These are phyloP conservation scores for Tinea pellionella DNA, from an alignment of 2,888 invertebrate species.

Conservation along the genomic window DNA sequence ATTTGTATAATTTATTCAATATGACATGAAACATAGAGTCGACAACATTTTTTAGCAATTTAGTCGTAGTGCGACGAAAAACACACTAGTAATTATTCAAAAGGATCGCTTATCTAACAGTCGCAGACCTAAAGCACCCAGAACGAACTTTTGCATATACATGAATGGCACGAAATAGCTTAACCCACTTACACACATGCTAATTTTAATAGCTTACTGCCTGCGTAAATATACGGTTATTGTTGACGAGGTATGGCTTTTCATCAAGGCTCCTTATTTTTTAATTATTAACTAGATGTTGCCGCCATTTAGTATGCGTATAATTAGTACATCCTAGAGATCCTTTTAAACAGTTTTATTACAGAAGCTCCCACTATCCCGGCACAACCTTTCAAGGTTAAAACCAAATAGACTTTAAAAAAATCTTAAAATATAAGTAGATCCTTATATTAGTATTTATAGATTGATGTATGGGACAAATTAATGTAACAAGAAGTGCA, in stretches of 20 bases:
- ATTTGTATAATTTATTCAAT: neutral
- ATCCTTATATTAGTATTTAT: too few relatives aligned
- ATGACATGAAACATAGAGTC: neutral
- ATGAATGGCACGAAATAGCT: conserved; percentile 5
- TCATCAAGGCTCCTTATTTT: neutral
- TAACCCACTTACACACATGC: conserved; percentile 9
- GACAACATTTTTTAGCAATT: neutral
- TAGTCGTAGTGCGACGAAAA: conserved; percentile 3
- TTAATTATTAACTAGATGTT: neutral
- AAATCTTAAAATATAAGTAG: too few relatives aligned
- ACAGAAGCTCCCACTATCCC: too few relatives aligned
- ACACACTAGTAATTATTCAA: conserved; percentile 7
- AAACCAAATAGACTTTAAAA: too few relatives aligned
- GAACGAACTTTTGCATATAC: conserved; percentile 2
- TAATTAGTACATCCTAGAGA: too few relatives aligned
- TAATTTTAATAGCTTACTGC: neutral
- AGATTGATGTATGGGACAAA: too few relatives aligned
- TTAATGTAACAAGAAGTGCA: too few relatives aligned
- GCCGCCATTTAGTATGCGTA: too few relatives aligned
- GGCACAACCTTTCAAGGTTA: too few relatives aligned
- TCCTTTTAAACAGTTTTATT: too few relatives aligned
- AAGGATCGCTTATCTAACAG: conserved; percentile 11
- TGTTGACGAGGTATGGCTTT: neutral
- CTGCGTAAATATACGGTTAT: neutral
- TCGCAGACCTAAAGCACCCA: conserved; percentile 2